A percentile compares a stretch with the other conserved stretches of the same genome.
These are phyloP conservation scores for Lordiphosa mommai DNA, from an alignment of 1,140 invertebrate genomes.

Conservation along the genomic window DNA sequence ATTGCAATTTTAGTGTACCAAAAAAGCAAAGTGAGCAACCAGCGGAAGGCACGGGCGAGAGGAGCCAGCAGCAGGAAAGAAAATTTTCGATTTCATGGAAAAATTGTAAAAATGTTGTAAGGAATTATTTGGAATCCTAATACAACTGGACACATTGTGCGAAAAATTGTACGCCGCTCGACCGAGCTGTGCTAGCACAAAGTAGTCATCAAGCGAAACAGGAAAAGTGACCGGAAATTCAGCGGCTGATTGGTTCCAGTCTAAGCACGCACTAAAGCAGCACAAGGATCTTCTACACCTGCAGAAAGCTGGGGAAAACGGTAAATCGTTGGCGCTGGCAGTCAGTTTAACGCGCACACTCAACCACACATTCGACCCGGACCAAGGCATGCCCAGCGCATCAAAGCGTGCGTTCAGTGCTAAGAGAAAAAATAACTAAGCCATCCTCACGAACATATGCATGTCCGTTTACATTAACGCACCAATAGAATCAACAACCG, in stretches of 20 bases:
- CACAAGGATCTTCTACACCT: too few relatives aligned
- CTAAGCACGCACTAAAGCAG: neutral
- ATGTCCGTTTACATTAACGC: too few relatives aligned
- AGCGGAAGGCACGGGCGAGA: slow-evolving; percentile 26
- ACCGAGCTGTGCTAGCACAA: slow-evolving; percentile 9
- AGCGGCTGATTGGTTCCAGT: neutral
- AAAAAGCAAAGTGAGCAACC: slow-evolving; percentile 66
- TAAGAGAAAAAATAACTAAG: neutral
- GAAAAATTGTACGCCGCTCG: slow-evolving; percentile 8
- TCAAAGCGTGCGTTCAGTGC: neutral
- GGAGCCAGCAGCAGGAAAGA: slow-evolving; percentile 26
- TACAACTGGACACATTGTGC: slow-evolving; percentile 5
- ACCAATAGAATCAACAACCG: too few relatives aligned
- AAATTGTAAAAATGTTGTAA: slow-evolving; percentile 3
- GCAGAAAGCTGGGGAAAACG: too few relatives aligned
- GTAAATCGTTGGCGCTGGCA: too few relatives aligned
- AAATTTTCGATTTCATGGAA: slow-evolving; percentile 24
- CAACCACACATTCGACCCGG: neutral
- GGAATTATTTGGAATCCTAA: slow-evolving; percentile 5
- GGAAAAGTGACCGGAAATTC: slow-evolving; percentile 3
- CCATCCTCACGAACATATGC: too few relatives aligned
- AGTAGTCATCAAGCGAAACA: slow-evolving; percentile 3
- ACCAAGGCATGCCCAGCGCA: slow-evolving; percentile 6
- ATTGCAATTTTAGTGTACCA: slow-evolving; percentile 79
- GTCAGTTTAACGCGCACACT: neutral